A percentile compares a stretch with the other conserved stretches of the same genome.
These are phyloP conservation scores for Mus minutoides DNA, from an alignment of 2,797 vertebrate species.

Conservation along the genomic window DNA sequence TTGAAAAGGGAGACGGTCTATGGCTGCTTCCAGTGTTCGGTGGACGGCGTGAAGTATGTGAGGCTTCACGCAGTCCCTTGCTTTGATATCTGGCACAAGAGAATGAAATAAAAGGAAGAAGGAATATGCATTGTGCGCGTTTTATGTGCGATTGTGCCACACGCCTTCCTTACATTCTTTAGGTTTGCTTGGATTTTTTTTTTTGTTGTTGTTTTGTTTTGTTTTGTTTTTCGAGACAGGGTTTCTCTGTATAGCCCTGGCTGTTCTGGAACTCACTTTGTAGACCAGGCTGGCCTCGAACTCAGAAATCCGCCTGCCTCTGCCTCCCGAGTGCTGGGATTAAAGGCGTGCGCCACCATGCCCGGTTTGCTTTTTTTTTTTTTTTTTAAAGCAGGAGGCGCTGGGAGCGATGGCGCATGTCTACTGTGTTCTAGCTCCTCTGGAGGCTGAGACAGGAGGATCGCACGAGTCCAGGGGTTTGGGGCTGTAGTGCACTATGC, in stretches of 20 bases:
- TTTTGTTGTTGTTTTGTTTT: neutral
- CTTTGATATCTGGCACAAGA: constrained; percentile 98
- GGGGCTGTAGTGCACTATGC: neutral
- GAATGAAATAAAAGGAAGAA: constrained; percentile 85
- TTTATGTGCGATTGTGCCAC: constrained; percentile 81
- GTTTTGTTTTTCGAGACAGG: no score
- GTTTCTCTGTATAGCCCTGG: no score
- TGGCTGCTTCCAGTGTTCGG: constrained; percentile 95
- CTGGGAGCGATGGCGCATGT: neutral
- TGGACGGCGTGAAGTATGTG: constrained; percentile 94
- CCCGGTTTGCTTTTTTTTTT: neutral
- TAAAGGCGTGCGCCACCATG: no score
- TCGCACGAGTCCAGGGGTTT: neutral
- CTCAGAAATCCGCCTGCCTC: no score
- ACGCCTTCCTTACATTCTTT: constrained; percentile 64
- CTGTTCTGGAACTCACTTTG: no score
- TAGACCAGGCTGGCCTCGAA: no score
- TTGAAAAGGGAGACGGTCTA: constrained; percentile 97
- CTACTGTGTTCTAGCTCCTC: neutral
- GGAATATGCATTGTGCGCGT: constrained; percentile 61
- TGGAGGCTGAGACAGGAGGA: neutral
- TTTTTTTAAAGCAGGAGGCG: neutral
- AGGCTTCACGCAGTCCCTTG: constrained; percentile 97
- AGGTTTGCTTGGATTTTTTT: constrained; percentile 42
- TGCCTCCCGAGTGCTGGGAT: no score